Evolutionary conservation across 2,113 vertebrate genomes (phyloP).

Genomic region (Pelvicachromis taeniatus): DNA sequence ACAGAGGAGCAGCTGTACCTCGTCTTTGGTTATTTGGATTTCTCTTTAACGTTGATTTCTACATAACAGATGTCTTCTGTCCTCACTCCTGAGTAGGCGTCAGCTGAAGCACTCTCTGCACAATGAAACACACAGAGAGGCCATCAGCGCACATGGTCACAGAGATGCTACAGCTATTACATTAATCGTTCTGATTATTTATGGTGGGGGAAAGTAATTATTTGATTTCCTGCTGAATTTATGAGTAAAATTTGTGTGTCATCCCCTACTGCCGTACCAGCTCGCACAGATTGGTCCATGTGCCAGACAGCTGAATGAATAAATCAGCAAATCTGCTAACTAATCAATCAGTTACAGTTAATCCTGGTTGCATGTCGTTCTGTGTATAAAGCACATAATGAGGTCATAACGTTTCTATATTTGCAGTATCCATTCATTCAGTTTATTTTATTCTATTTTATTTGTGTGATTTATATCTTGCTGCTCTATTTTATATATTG

Average conservation of each 20-base stretch:
- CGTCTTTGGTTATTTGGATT: not conserved
- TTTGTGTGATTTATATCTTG: accelerated
- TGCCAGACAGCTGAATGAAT: not conserved
- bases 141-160: not conserved
- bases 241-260: too few relatives aligned
- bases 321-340: accelerated
- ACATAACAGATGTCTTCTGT: not conserved
- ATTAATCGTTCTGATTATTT: accelerated
- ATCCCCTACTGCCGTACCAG: too few relatives aligned
- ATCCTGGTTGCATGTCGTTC: accelerated
- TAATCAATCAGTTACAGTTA: not conserved
- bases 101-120: not conserved
- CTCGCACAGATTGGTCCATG: not conserved
- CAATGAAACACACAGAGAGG: not conserved
- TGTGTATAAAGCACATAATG: accelerated
- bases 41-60: not conserved
- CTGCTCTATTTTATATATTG: not conserved
- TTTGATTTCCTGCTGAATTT: accelerated
- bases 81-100: not conserved
- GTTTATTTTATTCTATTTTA: accelerated
- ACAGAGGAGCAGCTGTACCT: not conserved
- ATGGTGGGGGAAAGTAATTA: accelerated
- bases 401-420: not conserved
- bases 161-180: accelerated
- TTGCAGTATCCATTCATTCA: not conserved